phyloP scores from a whole-genome alignment of 2,797 vertebrate genomes.

The Knipowitschia caucasica region DNA sequence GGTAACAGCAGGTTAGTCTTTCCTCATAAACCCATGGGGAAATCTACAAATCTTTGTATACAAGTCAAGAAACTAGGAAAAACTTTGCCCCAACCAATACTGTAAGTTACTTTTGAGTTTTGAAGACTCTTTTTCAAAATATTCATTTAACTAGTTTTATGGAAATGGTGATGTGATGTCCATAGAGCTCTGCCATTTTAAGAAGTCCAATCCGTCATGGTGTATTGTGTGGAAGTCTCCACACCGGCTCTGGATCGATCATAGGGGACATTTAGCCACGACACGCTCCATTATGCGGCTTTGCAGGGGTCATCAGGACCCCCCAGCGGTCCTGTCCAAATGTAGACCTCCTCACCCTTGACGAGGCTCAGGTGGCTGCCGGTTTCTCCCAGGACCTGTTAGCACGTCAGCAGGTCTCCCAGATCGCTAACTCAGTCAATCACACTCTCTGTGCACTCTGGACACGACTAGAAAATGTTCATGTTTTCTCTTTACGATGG shows the following conservation, averaged over 20 bases:
- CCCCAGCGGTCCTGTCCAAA: not conserved
- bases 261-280: not conserved
- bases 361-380: constrained; percentile 4
- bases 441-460: not conserved
- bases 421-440: not conserved
- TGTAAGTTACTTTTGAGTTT: no score
- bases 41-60: no score
- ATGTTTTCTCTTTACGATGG: not conserved
- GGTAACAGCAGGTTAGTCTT: no score
- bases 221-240: not conserved
- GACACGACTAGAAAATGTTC: not conserved
- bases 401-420: not conserved
- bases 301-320: not conserved
- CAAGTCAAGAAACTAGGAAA: no score
- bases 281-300: constrained; percentile 6
- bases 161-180: no score
- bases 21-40: no score
- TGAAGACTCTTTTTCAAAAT: no score
- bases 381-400: not conserved
- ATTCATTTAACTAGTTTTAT: no score
- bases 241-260: not conserved
- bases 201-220: not conserved
- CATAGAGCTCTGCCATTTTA: no score
- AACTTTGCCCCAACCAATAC: no score
- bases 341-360: not conserved